Evolutionary conservation across 2,888 invertebrate species (phyloP).

Genomic region (Molorchus minor): DNA sequence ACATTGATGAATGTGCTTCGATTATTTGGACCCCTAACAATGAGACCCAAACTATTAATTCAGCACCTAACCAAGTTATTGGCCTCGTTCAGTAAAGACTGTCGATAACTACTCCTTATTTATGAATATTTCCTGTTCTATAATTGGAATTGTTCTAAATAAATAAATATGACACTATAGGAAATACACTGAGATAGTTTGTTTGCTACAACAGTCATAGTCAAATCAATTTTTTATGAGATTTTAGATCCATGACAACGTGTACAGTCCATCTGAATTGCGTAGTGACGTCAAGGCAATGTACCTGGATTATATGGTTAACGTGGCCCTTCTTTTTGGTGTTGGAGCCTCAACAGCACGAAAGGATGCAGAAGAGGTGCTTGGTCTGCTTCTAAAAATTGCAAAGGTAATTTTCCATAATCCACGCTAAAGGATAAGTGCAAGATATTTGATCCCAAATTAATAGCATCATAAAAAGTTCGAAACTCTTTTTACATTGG

Average conservation of each 20-base stretch:
- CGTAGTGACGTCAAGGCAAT: conserved; percentile 46
- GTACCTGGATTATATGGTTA: conserved; percentile 54
- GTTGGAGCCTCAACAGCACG: conserved; percentile 47
- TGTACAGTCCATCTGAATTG: conserved; percentile 43
- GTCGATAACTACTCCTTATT: too few relatives aligned
- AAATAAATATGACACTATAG: neutral
- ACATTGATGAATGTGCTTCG: too few relatives aligned
- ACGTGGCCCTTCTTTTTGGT: conserved; percentile 54
- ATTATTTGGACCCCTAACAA: too few relatives aligned
- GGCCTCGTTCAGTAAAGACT: too few relatives aligned
- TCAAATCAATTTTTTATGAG: conserved; percentile 12
- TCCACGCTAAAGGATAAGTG: too few relatives aligned
- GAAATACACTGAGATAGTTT: neutral
- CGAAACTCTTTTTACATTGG: too few relatives aligned
- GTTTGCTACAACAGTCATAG: neutral
- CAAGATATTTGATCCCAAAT: neutral
- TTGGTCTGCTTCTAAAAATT: conserved; percentile 53
- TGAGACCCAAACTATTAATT: too few relatives aligned
- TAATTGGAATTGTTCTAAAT: too few relatives aligned
- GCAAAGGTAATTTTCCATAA: conserved; percentile 52
- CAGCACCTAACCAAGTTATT: too few relatives aligned
- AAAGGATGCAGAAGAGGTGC: conserved; percentile 52
- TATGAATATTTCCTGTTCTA: too few relatives aligned
- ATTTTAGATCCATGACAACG: conserved; percentile 50
- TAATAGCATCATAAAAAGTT: neutral